Evolutionary conservation across 2,113 vertebrate genomes (phyloP), one percentile per base, ranked within the genome.

Genomic region (Hyperopisus bebe): DNA sequence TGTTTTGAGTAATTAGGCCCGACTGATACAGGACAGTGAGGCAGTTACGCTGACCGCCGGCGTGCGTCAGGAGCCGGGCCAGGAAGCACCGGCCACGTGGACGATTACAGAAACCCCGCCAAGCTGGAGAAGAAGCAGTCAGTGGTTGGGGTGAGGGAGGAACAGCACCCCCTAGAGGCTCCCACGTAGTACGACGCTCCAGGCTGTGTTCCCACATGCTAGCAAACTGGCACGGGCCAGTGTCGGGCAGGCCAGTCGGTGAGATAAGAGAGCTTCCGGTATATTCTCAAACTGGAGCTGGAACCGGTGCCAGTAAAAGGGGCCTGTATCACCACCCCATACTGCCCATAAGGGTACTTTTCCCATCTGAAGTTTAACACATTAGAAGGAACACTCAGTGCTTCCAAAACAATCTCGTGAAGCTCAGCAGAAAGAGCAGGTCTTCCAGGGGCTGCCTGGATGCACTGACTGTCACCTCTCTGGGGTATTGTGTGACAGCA

Each of bases 21-120:
- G 93, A 95, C 95, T 95, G 95, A 96, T 96, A 96, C 96, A 96
- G 96, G 95, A 95, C 94, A 95, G 35, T 94, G 93, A 90, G 92
- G 93, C 94, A 92, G 93, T 93, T 92, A 91, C 27, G 44, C 74
- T 89, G 48, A 89, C 89, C n/a, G 88, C 46, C 87, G 90, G 58
- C 88, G 5, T 55, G 15, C 9, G 44, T 47, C 91, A 17, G 0
- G 90, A 87, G 93, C 94, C 94, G 95, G 95, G 96, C 95, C 94
- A 95, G 94, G 93, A 93, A 95, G 95, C 95, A 92, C 94, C 95
- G 92, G 94, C 94, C 90, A 91, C 89, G 93, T 94, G 94, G 89
- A 91, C 87, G 1, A 92, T 94, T 94, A 93, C 39, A 93, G 90
- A 92, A 90, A 90, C 93, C 82, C 58, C 91, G 91, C 91, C 24